These are phyloP conservation scores for Chymomyza procnemis DNA, from an alignment of 2,888 invertebrate species.

Conservation along the genomic window DNA sequence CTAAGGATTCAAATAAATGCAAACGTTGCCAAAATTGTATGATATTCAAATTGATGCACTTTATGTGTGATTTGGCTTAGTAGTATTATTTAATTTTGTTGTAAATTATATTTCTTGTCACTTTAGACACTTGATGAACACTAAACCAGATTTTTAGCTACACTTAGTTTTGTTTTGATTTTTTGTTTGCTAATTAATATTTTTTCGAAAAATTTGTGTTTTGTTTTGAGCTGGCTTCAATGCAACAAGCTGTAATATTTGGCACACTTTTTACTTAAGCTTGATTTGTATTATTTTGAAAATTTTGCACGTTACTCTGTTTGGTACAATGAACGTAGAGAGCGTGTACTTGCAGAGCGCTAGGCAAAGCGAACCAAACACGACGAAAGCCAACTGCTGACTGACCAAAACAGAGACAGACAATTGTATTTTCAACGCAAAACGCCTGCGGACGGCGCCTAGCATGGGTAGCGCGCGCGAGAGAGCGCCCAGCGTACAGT, in stretches of 20 bases:
- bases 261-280: not conserved
- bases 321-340: not conserved
- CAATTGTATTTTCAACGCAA: constrained; percentile 73
- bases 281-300: constrained; percentile 3
- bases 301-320: constrained; percentile 11
- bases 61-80: constrained; percentile 7
- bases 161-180: constrained; percentile 9
- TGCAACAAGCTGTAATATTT: constrained; percentile 39
- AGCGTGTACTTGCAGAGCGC: constrained; percentile 33
- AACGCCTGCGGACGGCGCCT: constrained; percentile 38
- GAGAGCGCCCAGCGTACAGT: constrained; percentile 23
- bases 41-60: constrained; percentile 52
- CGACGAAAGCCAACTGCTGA: constrained; percentile 78
- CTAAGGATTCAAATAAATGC: constrained; percentile 51
- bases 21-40: constrained; percentile 63
- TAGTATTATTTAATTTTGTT: constrained; percentile 34
- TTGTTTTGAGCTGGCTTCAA: constrained; percentile 27
- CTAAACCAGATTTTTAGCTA: not conserved
- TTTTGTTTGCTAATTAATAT: constrained; percentile 6
- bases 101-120: constrained; percentile 28
- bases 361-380: constrained; percentile 68
- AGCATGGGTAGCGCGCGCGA: constrained; percentile 33
- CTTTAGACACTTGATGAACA: not conserved
- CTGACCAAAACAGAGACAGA: constrained; percentile 80
- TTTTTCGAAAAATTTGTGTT: not conserved